Evolutionary conservation across 2,113 vertebrate species (phyloP), one percentile per base, ranked within the genome.

Genomic region (Prietella phreatophila): DNA sequence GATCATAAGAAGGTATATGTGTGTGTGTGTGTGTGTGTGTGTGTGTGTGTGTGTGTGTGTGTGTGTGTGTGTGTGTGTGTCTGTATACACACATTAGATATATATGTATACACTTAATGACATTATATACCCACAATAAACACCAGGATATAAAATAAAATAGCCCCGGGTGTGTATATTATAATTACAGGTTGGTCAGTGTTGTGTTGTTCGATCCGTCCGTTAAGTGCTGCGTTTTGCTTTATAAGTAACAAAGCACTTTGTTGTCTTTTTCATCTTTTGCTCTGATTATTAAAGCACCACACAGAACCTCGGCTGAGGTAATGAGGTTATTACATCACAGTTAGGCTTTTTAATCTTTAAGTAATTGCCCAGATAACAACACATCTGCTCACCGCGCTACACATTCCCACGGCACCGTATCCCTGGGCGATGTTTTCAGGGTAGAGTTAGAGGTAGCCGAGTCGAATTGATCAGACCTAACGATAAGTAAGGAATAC

Each of bases 251-350:
- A 89, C 65, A 75, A 85, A 89, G 60, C 67, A 67, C 58, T 78
- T 69, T 55, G 47, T 65, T 71, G 76, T 82, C 82, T 65, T 82
- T 85, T 65, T 58, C 56, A 55, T 55, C 42, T 42, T 55, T 55
- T 15, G 42, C 17, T 58, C n/a, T 13, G 75, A 27, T 84, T 84
- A 56, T 67, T 85, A 88, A 88, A 69, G 50, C 36, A 11, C 50
- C 84, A 60, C 55, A 60, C 82, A 1, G 17, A 85, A 56, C 82
- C 53, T 88, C 85, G 73, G 58, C 56, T 81, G 53, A 10, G 20
- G 65, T 86, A 85, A 88, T 89, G 84, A 88, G 84, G 69, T 88
- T 75, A 65, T 85, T 91, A 86, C 86, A 88, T 89, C 81, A 86
- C 73, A 88, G 11, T 19, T n/a, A 82, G 30, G 19, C 81, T 89